Conservation (phyloP, 2,888 invertebrate genomes). For the Gymnosoma rotundatum region DNA sequence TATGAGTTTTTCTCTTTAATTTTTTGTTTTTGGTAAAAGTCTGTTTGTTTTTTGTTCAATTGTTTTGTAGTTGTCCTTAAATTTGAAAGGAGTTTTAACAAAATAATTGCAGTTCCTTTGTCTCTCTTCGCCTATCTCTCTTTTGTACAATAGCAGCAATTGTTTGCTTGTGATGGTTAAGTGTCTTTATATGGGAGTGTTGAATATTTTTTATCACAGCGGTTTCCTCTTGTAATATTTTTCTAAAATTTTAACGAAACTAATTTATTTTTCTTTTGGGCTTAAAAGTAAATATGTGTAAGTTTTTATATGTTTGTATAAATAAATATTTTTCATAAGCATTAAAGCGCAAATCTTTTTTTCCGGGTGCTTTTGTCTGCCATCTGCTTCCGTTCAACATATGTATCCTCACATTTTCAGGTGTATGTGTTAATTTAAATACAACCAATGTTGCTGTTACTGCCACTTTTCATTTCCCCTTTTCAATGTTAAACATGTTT, state of each 20-base stretch:
- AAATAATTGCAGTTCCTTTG: conserved; percentile 37
- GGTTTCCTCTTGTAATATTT: conserved; percentile 18
- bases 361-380: conserved; percentile 48
- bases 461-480: conserved; percentile 63
- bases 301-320: neutral
- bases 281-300: neutral
- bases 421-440: conserved; percentile 1
- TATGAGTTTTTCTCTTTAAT: neutral
- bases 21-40: neutral
- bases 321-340: conserved; percentile 50
- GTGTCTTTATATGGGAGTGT: conserved; percentile 12
- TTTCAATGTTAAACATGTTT: conserved; percentile 11
- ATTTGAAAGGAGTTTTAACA: conserved; percentile 41
- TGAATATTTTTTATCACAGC: conserved; percentile 22
- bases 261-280: neutral
- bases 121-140: neutral
- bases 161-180: conserved; percentile 37
- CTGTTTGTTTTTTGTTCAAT: conserved; percentile 26
- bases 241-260: neutral
- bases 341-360: conserved; percentile 62
- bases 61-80: conserved; percentile 26
- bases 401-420: neutral
- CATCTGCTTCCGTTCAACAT: conserved; percentile 60
- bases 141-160: neutral
- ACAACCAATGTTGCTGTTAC: conserved; percentile 52